These are phyloP conservation scores for Quiscalus mexicanus DNA, from an alignment of 2,113 vertebrate genomes.

Conservation along the genomic window DNA sequence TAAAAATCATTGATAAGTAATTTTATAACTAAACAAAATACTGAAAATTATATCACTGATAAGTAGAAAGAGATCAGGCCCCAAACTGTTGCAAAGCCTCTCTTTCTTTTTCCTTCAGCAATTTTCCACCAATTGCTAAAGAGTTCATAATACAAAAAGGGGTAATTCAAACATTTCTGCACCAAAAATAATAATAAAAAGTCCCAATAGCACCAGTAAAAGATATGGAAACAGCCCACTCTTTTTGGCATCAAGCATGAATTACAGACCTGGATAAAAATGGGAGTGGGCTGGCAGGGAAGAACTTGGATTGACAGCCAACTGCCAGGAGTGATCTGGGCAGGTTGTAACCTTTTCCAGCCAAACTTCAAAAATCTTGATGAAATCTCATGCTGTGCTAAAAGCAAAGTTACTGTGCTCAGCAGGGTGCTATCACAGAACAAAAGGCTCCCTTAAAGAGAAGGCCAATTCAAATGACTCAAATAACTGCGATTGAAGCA, in stretches of 20 bases:
- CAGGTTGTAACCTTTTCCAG: neutral
- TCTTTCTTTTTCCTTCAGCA: neutral
- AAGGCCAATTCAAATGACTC: constrained; percentile 11
- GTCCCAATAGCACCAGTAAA: neutral
- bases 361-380: neutral
- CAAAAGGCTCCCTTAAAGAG: constrained; percentile 29
- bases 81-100: neutral
- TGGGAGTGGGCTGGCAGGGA: neutral
- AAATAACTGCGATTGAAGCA: neutral
- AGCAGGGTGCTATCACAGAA: neutral
- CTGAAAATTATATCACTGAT: neutral
- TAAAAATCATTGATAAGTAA: too few species aligned
- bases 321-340: neutral
- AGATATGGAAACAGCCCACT: neutral
- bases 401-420: constrained; percentile 39
- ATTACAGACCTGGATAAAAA: neutral
- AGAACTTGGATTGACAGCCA: constrained; percentile 6
- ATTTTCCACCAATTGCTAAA: neutral
- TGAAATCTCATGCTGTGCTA: constrained; percentile 30
- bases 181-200: neutral
- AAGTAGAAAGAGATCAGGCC: neutral
- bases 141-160: neutral
- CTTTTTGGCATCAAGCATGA: neutral
- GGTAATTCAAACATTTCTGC: neutral
- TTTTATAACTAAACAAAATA: neutral